A percentile compares a stretch with the other conserved stretches of the same genome.
Evolutionary conservation across 2,797 vertebrate genomes (phyloP).

Genomic region (Triplophysa bombifrons): DNA sequence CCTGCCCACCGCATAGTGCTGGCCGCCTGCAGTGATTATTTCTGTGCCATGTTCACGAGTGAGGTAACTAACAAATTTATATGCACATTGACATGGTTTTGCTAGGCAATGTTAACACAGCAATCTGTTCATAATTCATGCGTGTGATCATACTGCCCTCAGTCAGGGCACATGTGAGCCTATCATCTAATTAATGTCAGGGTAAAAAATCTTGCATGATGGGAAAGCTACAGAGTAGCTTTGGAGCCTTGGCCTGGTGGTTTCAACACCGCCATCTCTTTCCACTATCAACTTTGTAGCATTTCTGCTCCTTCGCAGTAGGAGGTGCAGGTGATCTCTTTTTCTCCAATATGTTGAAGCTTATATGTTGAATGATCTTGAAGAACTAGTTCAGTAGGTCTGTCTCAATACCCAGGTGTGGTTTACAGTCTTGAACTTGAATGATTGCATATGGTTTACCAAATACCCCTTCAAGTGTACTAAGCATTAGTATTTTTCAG

Average conservation of each 20-base stretch:
- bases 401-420: neutral
- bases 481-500: neutral
- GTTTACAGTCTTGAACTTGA: neutral
- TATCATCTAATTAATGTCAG: neutral
- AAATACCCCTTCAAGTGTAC: neutral
- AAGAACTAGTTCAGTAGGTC: neutral
- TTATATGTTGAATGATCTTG: neutral
- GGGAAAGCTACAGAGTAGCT: too few relatives aligned
- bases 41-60: constrained; percentile 99
- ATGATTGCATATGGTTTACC: neutral
- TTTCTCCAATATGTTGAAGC: neutral
- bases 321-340: neutral
- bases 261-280: too few relatives aligned
- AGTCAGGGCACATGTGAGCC: neutral
- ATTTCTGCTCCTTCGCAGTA: neutral
- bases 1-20: constrained; percentile 96
- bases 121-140: neutral
- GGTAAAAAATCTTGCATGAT: neutral
- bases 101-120: neutral
- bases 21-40: constrained; percentile 98
- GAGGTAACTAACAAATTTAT: constrained; percentile 80
- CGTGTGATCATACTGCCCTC: neutral
- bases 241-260: too few relatives aligned
- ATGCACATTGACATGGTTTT: neutral
- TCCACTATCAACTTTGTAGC: too few relatives aligned